Conservation (phyloP, 1,140 invertebrate genomes). For the Geopemphigus sp. region DNA sequence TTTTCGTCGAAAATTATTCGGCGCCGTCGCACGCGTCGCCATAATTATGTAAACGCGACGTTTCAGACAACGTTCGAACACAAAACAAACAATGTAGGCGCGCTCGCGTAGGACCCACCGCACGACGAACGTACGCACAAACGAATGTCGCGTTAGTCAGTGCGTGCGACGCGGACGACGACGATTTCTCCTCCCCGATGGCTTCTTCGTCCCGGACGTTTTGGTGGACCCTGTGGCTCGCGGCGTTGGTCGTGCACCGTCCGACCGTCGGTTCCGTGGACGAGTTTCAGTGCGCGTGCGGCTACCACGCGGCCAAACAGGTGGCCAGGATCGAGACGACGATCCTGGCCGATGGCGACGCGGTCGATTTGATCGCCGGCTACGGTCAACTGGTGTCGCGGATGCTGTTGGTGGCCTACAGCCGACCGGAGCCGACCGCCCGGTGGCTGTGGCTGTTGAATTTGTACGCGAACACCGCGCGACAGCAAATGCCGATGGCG, state of each 20-base stretch:
- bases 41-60: too few relatives aligned
- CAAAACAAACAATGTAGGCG: too few relatives aligned
- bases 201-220: neutral
- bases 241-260: neutral
- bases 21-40: too few relatives aligned
- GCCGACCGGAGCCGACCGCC: neutral
- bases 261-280: neutral
- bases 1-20: too few relatives aligned
- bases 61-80: too few relatives aligned
- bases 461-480: neutral
- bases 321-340: neutral
- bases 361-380: neutral
- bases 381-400: slow-evolving; percentile 10
- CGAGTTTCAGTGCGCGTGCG: slow-evolving; percentile 39
- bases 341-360: neutral
- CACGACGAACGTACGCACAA: too few relatives aligned
- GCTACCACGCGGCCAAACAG: neutral
- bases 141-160: too few relatives aligned
- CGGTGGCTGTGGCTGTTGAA: slow-evolving; percentile 35
- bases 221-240: neutral
- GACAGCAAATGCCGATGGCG: too few relatives aligned
- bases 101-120: too few relatives aligned
- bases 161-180: too few relatives aligned
- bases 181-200: too few relatives aligned
- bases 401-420: neutral